Base-by-base conservation (phyloP, 2,888 invertebrate genomes). In the Cheilosia pagana region DNA sequence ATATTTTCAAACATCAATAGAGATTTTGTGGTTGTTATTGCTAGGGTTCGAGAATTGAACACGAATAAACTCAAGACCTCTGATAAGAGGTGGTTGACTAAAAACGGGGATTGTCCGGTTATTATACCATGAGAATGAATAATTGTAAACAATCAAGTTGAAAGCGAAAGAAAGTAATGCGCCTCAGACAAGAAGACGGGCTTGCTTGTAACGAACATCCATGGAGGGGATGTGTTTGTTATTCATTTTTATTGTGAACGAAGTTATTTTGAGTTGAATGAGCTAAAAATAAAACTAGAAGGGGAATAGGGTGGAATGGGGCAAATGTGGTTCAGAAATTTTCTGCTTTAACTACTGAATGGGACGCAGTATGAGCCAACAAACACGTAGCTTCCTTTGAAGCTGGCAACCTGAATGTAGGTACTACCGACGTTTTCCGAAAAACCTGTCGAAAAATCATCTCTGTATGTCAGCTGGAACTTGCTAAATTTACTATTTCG, bases 251-350 rank as follows among this genome's bases (percentile, higher is more conserved):
- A 14, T 55, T 70, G 28, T 70, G 28, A 28, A 59, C 12, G 25
- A 63, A 60, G 68, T 48, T 79, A 85, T 85, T 85, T 85, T 48
- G 23, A 71, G 68, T 35, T 21, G 39, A 59, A 39, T 23, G 6
- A 8, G 16, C 41, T 83, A 83, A 63, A 78, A 83, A 83, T 81
- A 76, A 39, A 25, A n/a, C 35, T 59, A 10, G 81, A 81, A 76
- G 76, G 62, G 53, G 45, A 55, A 25, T 52, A 45, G 19, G 45
- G 45, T 45, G 8, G 3, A 45, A 8, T 19, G 45, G 16, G 16
- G 8, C n/a, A 3, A 35, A 1, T 12, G 35, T 35, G 3, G 0
- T 35, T 35, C 3, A 35, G 10, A 35, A 35, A 0, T 12, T 35
- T 12, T 12, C 31, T 10, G 12, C 35, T 12, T 12, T 12, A 35